A percentile compares a stretch with the other conserved stretches of the same genome.
Conservation (phyloP, 92 coral and sea anemone species). For the Actinernus sp. region DNA sequence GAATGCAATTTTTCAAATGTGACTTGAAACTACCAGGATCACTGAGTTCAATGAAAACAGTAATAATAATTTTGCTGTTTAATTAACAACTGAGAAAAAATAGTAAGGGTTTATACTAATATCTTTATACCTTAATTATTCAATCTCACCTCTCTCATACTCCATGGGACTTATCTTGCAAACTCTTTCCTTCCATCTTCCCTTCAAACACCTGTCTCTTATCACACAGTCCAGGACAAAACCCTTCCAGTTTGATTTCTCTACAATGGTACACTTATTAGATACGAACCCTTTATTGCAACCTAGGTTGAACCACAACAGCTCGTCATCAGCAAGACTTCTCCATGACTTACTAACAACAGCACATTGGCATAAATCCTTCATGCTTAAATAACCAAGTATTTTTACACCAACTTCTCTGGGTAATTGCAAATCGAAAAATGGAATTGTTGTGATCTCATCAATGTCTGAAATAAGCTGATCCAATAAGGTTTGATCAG, state of each 20-base stretch:
- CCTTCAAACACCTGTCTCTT: slow-evolving; percentile 52
- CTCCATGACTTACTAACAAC: slow-evolving; percentile 87
- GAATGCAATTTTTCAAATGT: too few species aligned
- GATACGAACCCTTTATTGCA: slow-evolving; percentile 59
- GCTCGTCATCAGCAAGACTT: slow-evolving; percentile 82
- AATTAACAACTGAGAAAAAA: too few species aligned
- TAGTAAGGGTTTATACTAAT: too few species aligned
- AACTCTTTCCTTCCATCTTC: slow-evolving; percentile 93
- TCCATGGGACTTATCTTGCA: slow-evolving; percentile 78
- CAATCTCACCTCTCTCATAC: slow-evolving; percentile 87
- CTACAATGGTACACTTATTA: slow-evolving; percentile 12
- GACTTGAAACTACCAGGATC: too few species aligned
- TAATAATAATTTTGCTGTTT: too few species aligned
- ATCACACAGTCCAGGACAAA: slow-evolving; percentile 55
- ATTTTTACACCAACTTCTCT: slow-evolving; percentile 87
- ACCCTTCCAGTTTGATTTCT: slow-evolving; percentile 73
- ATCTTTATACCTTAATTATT: too few species aligned
- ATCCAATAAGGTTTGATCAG: slow-evolving; percentile 52
- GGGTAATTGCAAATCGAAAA: slow-evolving; percentile 90
- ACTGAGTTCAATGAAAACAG: too few species aligned
- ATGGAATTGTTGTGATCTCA: slow-evolving; percentile 85
- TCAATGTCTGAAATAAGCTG: slow-evolving; percentile 93
- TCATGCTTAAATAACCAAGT: slow-evolving; percentile 61
- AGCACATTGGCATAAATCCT: slow-evolving; percentile 83
- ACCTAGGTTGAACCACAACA: slow-evolving; percentile 80